A percentile compares a stretch with the other conserved stretches of the same genome.
phyloP scores from a whole-genome alignment of 2,888 invertebrate genomes.

The Drosophila prolongata region DNA sequence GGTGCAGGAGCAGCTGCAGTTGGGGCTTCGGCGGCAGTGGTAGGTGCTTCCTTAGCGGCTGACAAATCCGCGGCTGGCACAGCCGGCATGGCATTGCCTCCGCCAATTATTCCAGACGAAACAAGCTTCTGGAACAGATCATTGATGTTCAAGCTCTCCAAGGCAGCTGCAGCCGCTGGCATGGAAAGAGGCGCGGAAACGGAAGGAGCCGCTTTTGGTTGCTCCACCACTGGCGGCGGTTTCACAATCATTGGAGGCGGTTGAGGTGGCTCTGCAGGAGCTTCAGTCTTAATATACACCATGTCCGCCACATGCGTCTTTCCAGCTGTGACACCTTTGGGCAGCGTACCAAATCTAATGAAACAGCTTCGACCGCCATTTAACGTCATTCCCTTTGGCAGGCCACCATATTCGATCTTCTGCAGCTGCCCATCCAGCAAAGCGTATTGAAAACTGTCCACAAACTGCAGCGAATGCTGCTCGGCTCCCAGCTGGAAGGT shows the following conservation, averaged over 20 bases:
- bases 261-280: slow-evolving; percentile 66
- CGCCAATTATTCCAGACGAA: slow-evolving; percentile 91
- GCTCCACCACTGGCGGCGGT: slow-evolving; percentile 17
- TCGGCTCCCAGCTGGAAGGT: slow-evolving; percentile 90
- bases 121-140: slow-evolving; percentile 94
- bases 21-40: slow-evolving; percentile 24
- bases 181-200: slow-evolving; percentile 28
- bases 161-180: slow-evolving; percentile 77
- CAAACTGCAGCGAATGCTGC: slow-evolving; percentile 91
- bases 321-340: slow-evolving; percentile 90
- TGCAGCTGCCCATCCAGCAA: slow-evolving; percentile 92
- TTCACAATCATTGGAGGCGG: slow-evolving; percentile 48
- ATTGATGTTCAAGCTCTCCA: slow-evolving; percentile 87
- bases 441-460: slow-evolving; percentile 90
- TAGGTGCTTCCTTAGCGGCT: slow-evolving; percentile 32
- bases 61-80: slow-evolving; percentile 20
- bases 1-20: slow-evolving; percentile 7
- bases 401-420: slow-evolving; percentile 92
- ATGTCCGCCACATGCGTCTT: slow-evolving; percentile 89
- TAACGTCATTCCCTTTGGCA: slow-evolving; percentile 91
- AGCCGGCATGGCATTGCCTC: slow-evolving; percentile 34
- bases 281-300: slow-evolving; percentile 86
- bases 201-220: slow-evolving; percentile 14
- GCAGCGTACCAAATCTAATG: slow-evolving; percentile 91
- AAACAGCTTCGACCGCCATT: slow-evolving; percentile 90